These are phyloP conservation scores for Heliconius nattereri DNA, from an alignment of 1,140 invertebrate genomes.

Conservation along the genomic window DNA sequence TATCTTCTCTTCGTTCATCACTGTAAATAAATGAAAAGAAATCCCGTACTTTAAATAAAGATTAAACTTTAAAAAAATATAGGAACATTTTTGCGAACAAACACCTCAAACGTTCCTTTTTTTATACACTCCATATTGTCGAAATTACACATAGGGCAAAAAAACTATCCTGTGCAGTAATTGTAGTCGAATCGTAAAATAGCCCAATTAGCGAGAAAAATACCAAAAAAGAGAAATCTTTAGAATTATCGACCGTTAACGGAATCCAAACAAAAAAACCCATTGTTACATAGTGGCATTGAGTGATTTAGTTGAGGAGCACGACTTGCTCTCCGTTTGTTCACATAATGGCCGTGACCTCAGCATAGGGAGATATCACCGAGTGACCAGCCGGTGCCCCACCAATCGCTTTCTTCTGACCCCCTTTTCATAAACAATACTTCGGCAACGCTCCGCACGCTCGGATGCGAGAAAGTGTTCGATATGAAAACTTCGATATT, in stretches of 20 bases:
- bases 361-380: constrained; percentile 66
- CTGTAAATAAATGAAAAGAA: not conserved
- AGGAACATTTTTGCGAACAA: not conserved
- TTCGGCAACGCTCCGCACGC: constrained; percentile 61
- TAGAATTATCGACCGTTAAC: constrained; percentile 33
- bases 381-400: constrained; percentile 61
- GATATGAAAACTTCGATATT: constrained; percentile 40
- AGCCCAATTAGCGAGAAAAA: constrained; percentile 33
- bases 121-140: not conserved
- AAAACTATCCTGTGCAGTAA: constrained; percentile 33
- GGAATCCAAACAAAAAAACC: constrained; percentile 40
- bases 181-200: constrained; percentile 14
- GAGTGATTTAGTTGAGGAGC: constrained; percentile 49
- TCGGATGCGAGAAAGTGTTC: constrained; percentile 69
- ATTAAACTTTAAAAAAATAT: not conserved
- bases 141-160: constrained; percentile 26
- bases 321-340: constrained; percentile 44
- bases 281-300: constrained; percentile 41
- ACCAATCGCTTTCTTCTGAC: constrained; percentile 77
- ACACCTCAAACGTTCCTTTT: not conserved
- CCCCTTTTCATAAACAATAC: constrained; percentile 79
- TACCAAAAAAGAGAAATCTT: constrained; percentile 42
- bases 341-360: constrained; percentile 71
- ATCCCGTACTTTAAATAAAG: not conserved
- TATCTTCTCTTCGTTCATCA: not conserved